phyloP scores from a whole-genome alignment of 2,113 vertebrate genomes.

The Himantopus leucocephalus region DNA sequence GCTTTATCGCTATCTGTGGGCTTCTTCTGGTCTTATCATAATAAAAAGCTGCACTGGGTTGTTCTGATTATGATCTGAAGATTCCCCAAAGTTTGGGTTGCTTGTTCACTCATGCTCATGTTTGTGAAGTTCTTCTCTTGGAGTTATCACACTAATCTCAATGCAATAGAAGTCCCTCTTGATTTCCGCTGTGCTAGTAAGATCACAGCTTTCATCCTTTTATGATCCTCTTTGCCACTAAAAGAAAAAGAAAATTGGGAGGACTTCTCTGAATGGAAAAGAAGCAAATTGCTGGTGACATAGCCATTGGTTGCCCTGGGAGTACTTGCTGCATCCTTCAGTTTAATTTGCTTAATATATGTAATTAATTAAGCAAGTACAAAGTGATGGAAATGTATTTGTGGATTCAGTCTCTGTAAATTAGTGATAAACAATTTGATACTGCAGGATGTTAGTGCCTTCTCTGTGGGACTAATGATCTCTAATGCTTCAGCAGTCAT shows the following conservation, averaged over 20 bases:
- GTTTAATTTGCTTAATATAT: slow-evolving; percentile 46
- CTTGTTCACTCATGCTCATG: not conserved
- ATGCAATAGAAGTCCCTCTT: not conserved
- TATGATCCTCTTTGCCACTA: not conserved
- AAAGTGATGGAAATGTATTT: slow-evolving; percentile 42
- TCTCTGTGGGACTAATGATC: slow-evolving; percentile 5
- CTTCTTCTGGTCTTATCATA: not conserved
- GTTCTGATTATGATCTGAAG: not conserved
- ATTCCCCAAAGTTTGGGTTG: not conserved
- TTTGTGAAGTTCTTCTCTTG: not conserved
- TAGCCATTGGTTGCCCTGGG: not conserved
- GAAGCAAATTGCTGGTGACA: not conserved
- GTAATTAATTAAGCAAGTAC: slow-evolving; percentile 47
- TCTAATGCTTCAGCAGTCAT: not conserved
- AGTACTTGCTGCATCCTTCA: not conserved
- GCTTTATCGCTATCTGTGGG: not conserved
- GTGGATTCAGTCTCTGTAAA: slow-evolving; percentile 16
- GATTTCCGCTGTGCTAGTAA: not conserved
- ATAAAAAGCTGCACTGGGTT: not conserved
- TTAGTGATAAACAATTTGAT: slow-evolving; percentile 28
- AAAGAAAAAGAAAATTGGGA: not conserved
- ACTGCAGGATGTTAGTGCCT: not conserved
- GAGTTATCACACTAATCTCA: not conserved
- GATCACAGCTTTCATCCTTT: not conserved
- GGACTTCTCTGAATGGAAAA: not conserved